These are phyloP conservation scores for Mionectes olivaceus DNA, from an alignment of 2,797 vertebrate genomes.

Conservation along the genomic window DNA sequence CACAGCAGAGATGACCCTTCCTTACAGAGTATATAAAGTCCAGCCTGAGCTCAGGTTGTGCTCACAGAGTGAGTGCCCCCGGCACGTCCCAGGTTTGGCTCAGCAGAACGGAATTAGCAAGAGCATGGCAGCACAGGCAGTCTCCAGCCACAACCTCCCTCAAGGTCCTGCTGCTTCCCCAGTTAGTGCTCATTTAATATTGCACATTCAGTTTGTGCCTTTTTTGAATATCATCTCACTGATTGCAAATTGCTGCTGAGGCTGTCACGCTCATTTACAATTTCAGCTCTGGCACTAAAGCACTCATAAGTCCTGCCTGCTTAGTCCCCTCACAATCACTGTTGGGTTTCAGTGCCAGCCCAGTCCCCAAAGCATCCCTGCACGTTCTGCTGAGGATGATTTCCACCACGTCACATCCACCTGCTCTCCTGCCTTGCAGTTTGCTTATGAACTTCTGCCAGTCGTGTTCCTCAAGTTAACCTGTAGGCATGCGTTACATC, in stretches of 20 bases:
- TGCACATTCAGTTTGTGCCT: background rate
- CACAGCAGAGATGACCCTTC: background rate
- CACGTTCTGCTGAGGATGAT: background rate
- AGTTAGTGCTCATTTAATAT: background rate
- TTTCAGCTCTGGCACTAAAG: background rate
- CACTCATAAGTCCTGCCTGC: background rate
- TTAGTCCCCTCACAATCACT: background rate
- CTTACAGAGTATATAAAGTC: background rate
- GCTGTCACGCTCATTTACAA: background rate
- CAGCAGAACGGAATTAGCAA: background rate
- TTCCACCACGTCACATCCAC: background rate
- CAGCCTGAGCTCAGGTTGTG: background rate
- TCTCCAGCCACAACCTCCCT: background rate
- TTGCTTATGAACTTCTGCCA: background rate
- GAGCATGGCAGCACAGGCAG: background rate
- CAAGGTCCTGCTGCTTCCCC: background rate
- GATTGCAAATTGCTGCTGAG: background rate
- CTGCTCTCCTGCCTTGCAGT: background rate
- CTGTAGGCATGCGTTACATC: background rate
- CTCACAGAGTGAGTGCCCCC: background rate
- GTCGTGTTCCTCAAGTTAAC: background rate
- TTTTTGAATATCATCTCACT: background rate
- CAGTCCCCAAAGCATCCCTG: background rate
- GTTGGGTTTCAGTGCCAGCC: background rate
- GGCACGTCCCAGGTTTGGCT: background rate